A percentile compares a stretch with the other conserved stretches of the same genome.
Evolutionary conservation across 2,797 vertebrate genomes (phyloP).

Genomic region (Apogon talboti): DNA sequence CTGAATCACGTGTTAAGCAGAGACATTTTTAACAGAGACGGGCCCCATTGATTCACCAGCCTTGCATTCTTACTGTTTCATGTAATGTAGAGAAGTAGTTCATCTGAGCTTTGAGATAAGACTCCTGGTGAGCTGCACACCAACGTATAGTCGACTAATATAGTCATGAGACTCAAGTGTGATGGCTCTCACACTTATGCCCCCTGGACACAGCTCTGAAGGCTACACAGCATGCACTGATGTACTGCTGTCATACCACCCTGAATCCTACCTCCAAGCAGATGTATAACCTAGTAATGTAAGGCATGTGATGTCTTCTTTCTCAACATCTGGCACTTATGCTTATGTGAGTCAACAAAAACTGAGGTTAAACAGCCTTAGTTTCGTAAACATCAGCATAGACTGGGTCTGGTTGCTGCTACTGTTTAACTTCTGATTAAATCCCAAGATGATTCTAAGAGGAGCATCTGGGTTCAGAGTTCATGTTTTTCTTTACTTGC

Average conservation of each 20-base stretch:
- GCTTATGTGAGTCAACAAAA: constrained; percentile 23
- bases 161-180: constrained; percentile 74
- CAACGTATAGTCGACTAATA: constrained; percentile 30
- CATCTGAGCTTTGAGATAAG: constrained; percentile 50
- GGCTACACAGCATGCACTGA: constrained; percentile 28
- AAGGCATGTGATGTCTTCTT: constrained; percentile 41
- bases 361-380: constrained; percentile 9
- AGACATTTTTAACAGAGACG: constrained; percentile 1
- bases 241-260: constrained; percentile 21
- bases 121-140: constrained; percentile 44
- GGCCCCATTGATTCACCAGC: constrained; percentile 14
- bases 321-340: constrained; percentile 35
- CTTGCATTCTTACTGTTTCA: constrained; percentile 21
- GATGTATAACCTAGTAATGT: constrained; percentile 21
- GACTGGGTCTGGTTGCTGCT: neutral
- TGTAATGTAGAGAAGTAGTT: constrained; percentile 32
- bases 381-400: constrained; percentile 7
- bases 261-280: constrained; percentile 29
- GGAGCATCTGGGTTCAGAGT: no score
- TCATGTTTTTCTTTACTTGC: no score
- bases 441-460: neutral
- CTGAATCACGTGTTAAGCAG: neutral
- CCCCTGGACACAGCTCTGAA: constrained; percentile 52
- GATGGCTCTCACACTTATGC: constrained; percentile 49
- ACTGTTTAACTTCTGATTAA: neutral